Conservation (phyloP, 2,113 vertebrate species). For the Agapornis roseicollis region DNA sequence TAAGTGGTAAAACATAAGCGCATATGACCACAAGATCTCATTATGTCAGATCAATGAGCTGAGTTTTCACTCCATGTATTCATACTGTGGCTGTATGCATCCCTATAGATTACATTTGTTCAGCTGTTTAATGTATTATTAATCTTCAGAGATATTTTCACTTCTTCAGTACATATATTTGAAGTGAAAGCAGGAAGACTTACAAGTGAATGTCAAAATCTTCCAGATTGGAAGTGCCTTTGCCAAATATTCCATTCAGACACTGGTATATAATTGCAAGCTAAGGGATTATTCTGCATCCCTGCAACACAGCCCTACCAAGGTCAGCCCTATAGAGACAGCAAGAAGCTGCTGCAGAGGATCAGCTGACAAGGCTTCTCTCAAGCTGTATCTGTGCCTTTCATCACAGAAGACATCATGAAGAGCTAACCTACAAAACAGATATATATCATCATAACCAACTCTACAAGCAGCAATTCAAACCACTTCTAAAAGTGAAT, state of each 20-base stretch:
- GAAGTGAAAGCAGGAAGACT: not conserved
- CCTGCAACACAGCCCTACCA: not conserved
- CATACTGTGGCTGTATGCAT: not conserved
- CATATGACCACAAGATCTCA: not conserved
- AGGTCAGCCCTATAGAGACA: not conserved
- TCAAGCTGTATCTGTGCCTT: not conserved
- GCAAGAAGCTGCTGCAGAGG: not conserved
- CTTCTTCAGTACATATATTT: not conserved
- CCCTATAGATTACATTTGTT: not conserved
- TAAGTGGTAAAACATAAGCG: rapidly evolving
- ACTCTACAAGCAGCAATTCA: not conserved
- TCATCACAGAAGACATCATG: not conserved
- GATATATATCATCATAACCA: not conserved
- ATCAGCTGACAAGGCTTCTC: not conserved
- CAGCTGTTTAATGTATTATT: rapidly evolving
- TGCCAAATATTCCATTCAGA: not conserved
- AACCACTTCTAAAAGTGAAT: not conserved
- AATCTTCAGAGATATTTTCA: not conserved
- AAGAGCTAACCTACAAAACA: not conserved
- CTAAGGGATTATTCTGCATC: not conserved
- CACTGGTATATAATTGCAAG: not conserved
- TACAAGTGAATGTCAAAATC: not conserved
- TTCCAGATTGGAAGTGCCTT: not conserved
- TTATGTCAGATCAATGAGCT: not conserved
- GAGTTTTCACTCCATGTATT: not conserved